These are phyloP conservation scores for Sycophila texana DNA, from an alignment of 2,888 invertebrate genomes.

Conservation along the genomic window DNA sequence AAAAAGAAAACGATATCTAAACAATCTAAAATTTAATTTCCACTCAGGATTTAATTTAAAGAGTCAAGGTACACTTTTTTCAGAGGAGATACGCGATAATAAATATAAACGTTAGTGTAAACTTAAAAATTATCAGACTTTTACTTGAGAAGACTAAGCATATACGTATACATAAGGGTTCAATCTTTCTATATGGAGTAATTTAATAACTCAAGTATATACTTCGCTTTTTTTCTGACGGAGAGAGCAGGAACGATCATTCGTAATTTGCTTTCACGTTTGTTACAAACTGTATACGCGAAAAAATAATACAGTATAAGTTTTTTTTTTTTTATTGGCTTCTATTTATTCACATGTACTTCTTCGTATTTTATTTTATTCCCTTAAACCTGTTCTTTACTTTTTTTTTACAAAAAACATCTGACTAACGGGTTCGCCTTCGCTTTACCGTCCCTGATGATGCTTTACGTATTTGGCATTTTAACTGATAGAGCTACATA, in stretches of 20 bases:
- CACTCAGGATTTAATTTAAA: constrained; percentile 26
- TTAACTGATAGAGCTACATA: constrained; percentile 45
- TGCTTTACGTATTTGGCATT: constrained; percentile 55
- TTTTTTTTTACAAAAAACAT: constrained; percentile 34
- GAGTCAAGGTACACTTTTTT: constrained; percentile 39
- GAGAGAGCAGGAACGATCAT: constrained; percentile 53
- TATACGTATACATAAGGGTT: constrained; percentile 19
- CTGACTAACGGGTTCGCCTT: constrained; percentile 1
- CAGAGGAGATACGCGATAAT: constrained; percentile 26
- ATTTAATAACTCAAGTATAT: constrained; percentile 32
- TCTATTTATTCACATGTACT: constrained; percentile 36
- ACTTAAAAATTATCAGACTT: constrained; percentile 56
- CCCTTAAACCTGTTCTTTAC: too few relatives aligned
- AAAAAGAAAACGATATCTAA: constrained; percentile 13
- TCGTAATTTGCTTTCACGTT: constrained; percentile 23
- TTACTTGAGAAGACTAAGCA: constrained; percentile 40
- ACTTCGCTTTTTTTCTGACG: constrained; percentile 29
- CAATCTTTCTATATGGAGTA: neutral
- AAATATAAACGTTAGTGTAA: constrained; percentile 37
- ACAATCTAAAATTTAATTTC: neutral
- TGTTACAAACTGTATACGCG: neutral
- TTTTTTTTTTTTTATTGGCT: constrained; percentile 28
- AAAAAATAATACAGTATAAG: constrained; percentile 30
- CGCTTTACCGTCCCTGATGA: constrained; percentile 28
- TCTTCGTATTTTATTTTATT: constrained; percentile 28